These are phyloP conservation scores for Argyresthia goedartella DNA, from an alignment of 2,888 invertebrate genomes.

Conservation along the genomic window DNA sequence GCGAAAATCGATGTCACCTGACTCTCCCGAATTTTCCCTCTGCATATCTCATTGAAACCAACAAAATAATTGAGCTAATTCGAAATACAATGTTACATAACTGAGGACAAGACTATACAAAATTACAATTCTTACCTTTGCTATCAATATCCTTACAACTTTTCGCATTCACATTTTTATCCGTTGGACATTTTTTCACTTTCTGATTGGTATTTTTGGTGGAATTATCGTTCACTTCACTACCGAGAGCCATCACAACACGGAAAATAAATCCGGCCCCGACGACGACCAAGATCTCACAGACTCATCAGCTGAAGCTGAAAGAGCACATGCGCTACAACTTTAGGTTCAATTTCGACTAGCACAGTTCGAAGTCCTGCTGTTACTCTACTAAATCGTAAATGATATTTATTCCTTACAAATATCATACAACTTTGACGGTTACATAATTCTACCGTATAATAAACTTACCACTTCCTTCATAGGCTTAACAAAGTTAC, in stretches of 20 bases:
- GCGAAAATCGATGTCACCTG: conserved; percentile 37
- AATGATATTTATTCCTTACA: background rate
- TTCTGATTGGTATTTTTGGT: conserved; percentile 57
- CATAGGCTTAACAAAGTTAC: too few species aligned
- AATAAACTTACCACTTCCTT: background rate
- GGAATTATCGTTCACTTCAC: conserved; percentile 69
- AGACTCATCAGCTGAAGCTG: conserved; percentile 60
- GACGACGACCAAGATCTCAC: conserved; percentile 60
- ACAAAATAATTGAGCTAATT: too few species aligned
- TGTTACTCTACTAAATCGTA: conserved; percentile 12
- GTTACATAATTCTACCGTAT: background rate
- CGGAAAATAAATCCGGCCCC: conserved; percentile 54
- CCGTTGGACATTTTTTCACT: conserved; percentile 64
- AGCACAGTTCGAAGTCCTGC: conserved; percentile 26
- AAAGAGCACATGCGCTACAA: conserved; percentile 61
- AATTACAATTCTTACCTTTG: conserved; percentile 56
- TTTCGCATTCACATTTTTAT: conserved; percentile 52
- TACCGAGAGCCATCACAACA: conserved; percentile 72
- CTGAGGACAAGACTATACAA: conserved; percentile 48
- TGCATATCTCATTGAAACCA: too few species aligned
- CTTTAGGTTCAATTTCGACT: conserved; percentile 63
- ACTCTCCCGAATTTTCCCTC: conserved; percentile 24
- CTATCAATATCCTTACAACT: conserved; percentile 49
- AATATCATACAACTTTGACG: background rate
- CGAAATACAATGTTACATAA: conserved; percentile 65